Conservation (phyloP, 2,113 vertebrate genomes). For the Aphyosemion australe region DNA sequence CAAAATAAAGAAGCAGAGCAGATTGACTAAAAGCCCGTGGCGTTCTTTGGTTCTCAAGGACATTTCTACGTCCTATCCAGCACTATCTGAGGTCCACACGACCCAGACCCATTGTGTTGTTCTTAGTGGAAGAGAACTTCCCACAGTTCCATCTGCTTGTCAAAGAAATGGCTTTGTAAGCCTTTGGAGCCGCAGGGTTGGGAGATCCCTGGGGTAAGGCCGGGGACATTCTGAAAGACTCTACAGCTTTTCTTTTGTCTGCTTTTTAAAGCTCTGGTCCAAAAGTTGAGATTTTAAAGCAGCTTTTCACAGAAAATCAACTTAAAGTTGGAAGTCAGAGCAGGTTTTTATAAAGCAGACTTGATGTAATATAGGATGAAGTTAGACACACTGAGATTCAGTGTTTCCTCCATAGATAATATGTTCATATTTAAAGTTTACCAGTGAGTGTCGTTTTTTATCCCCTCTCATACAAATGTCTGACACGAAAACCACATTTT, state of each 20-base stretch:
- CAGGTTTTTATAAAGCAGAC: conserved; percentile 14
- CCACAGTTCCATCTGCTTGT: conserved; percentile 53
- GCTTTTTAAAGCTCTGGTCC: conserved; percentile 10
- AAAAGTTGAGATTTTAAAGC: conserved; percentile 37
- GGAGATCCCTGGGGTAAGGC: conserved; percentile 38
- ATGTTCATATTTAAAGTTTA: no score
- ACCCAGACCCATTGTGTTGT: conserved; percentile 28
- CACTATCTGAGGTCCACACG: conserved; percentile 42
- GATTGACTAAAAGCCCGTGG: conserved; percentile 50
- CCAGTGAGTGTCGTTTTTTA: no score
- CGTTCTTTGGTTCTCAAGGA: conserved; percentile 72
- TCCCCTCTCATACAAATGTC: no score
- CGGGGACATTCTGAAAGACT: conserved; percentile 30
- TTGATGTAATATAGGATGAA: background rate
- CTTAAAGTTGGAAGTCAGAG: conserved; percentile 29
- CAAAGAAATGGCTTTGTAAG: conserved; percentile 52
- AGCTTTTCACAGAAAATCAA: conserved; percentile 35
- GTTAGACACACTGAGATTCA: conserved; percentile 7
- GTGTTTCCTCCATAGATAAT: background rate
- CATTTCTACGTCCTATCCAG: conserved; percentile 43
- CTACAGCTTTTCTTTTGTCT: conserved; percentile 18
- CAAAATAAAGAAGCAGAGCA: conserved; percentile 34
- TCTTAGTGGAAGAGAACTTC: conserved; percentile 34
- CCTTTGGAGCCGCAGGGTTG: conserved; percentile 33
- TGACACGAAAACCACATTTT: no score